These are phyloP conservation scores for Orestias chungarensis DNA, from an alignment of 2,797 vertebrate genomes.

Conservation along the genomic window DNA sequence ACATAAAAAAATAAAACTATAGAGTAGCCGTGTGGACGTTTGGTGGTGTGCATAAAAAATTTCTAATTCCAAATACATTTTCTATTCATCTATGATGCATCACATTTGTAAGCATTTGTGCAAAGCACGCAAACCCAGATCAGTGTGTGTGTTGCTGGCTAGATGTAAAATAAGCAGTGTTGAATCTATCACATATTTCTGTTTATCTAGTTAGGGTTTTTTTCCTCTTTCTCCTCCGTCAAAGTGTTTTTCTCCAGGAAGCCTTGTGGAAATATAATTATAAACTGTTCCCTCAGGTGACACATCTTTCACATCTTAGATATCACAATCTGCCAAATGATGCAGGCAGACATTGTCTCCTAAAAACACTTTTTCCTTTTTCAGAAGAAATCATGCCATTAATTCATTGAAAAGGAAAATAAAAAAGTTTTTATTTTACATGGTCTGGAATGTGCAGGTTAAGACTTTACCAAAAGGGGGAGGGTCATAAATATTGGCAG, in stretches of 20 bases:
- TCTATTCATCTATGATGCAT: conserved; percentile 2
- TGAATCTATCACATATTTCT: conserved; percentile 29
- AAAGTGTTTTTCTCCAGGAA: conserved; percentile 29
- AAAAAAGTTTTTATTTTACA: too few species aligned
- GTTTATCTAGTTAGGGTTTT: conserved; percentile 54
- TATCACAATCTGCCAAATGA: conserved; percentile 50
- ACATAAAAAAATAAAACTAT: background rate
- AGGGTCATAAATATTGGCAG: background rate
- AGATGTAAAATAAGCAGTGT: background rate
- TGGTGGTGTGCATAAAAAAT: conserved; percentile 17
- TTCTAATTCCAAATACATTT: conserved; percentile 11
- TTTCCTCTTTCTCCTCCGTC: conserved; percentile 30
- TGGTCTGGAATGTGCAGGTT: background rate
- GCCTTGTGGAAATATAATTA: conserved; percentile 52
- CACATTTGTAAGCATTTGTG: conserved; percentile 6
- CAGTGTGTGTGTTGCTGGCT: background rate
- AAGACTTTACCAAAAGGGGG: background rate
- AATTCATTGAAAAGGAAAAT: conserved; percentile 13
- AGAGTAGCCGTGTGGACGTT: background rate
- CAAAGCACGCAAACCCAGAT: background rate
- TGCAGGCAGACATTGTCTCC: conserved; percentile 24
- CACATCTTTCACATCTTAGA: conserved; percentile 50
- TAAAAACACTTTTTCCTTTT: conserved; percentile 24
- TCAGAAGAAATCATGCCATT: conserved; percentile 25
- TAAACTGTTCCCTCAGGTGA: conserved; percentile 41